A percentile compares a stretch with the other conserved stretches of the same genome.
Conservation (phyloP, 2,888 invertebrate species). For the Trachelus iudaicus region DNA sequence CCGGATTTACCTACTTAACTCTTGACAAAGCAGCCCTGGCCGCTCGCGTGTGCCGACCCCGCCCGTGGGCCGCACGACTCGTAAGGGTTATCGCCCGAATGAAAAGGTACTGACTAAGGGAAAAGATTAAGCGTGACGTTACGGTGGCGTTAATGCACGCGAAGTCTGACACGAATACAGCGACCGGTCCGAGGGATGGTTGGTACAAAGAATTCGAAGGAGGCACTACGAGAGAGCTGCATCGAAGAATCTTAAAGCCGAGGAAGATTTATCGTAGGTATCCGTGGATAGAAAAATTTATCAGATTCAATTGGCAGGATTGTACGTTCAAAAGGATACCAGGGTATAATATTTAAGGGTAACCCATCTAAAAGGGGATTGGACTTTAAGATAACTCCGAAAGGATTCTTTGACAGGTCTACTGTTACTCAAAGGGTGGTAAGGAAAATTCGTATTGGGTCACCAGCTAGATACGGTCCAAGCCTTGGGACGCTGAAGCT, state of each 20-base stretch:
- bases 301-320: not conserved
- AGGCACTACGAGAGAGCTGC: not conserved
- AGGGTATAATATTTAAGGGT: constrained; percentile 14
- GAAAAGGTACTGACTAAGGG: not conserved
- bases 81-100: not conserved
- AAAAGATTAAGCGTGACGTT: not conserved
- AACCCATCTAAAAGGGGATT: constrained; percentile 5
- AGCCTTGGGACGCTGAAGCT: constrained; percentile 2
- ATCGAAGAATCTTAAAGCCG: not conserved
- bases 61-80: not conserved
- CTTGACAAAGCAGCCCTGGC: constrained; percentile 12
- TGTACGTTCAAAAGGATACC: not conserved
- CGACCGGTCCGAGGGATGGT: not conserved
- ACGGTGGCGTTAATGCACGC: not conserved
- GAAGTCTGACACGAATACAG: not conserved
- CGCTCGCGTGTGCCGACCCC: not conserved
- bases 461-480: not conserved
- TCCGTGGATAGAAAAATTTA: not conserved
- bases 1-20: constrained; percentile 30
- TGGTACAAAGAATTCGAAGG: not conserved
- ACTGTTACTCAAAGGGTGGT: constrained; percentile 9
- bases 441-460: not conserved
- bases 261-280: not conserved
- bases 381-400: constrained; percentile 2
- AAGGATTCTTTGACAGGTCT: not conserved